phyloP scores from a whole-genome alignment of 2,797 vertebrate genomes.

The Cottoperca gobio region DNA sequence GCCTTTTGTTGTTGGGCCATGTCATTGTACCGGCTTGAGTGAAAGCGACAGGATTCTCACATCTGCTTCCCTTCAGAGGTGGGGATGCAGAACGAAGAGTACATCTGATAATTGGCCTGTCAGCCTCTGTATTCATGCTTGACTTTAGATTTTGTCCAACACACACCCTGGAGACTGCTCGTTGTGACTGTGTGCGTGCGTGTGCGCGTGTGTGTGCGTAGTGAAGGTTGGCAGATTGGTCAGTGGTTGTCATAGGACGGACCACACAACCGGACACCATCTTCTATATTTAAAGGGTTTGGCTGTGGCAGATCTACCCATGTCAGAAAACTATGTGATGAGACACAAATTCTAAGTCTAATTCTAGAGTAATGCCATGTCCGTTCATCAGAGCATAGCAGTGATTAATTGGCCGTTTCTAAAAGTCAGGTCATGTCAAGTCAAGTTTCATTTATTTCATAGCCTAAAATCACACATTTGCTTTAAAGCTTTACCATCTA shows the following conservation, averaged over 20 bases:
- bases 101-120: conserved; percentile 82
- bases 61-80: conserved; percentile 74
- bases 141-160: conserved; percentile 75
- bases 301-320: not conserved
- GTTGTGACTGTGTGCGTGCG: not conserved
- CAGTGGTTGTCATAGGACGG: not conserved
- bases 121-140: conserved; percentile 78
- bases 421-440: not conserved
- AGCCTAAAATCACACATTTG: not conserved
- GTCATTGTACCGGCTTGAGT: conserved; percentile 64
- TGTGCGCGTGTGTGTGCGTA: not conserved
- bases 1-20: conserved; percentile 67
- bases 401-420: not conserved
- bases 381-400: not conserved
- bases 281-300: not conserved
- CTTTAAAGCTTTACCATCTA: not conserved
- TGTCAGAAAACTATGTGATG: not conserved
- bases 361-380: not conserved
- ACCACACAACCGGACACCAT: not conserved
- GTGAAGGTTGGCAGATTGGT: conserved; percentile 9
- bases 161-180: conserved; percentile 46
- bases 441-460: not conserved
- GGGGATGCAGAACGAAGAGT: conserved; percentile 67
- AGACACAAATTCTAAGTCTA: not conserved
- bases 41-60: conserved; percentile 77